Evolutionary conservation across 1,140 invertebrate genomes (phyloP), one percentile per base, ranked within the genome.

Genomic region (Drosophila kepulauana): DNA sequence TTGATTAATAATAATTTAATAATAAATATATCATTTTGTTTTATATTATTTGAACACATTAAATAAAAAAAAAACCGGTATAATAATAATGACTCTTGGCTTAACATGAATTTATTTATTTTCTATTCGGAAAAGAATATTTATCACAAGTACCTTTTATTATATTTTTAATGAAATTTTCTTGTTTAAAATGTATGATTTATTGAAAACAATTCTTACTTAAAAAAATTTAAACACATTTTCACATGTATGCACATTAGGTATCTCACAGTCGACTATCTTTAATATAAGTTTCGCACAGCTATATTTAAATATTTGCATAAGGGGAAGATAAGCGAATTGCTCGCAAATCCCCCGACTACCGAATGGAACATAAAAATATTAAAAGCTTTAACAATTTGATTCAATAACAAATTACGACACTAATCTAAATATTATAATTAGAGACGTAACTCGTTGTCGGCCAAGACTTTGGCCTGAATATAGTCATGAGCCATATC

Each of bases 231-330:
- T 25, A 25, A 25, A 3, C 0, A 25, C 20, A 25, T 25, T 38
- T 38, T 10, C 10, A n/a, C 0, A 13, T 5, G 1, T 5, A 13
- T 1, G 0, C 1, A 43, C 41, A 52, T 25, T 25, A 28, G 28
- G 49, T 33, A 33, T 52, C 28, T 13, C 5, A 6, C 33, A 33
- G 49, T 13, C 28, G 28, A 13, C n/a, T 2, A 52, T n/a, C 5
- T 2, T 25, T 20, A 2, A 13, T 13, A 2, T 8, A 0, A 3
- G 38, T 41, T 38, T 38, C 6, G 0, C 28, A 13, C n/a, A 3
- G 33, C 7, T 15, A 10, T 54, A 7, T 62, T 52, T 45, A 35
- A 33, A 33, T 13, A 54, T 70, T 63, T 63, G 11, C 49, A 63
- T 62, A 25, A 25, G 38, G 28, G 30, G 30, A 49, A 46, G 25